Base-by-base conservation (phyloP, 2,797 vertebrate genomes). In the Semaprochilodus insignis region DNA sequence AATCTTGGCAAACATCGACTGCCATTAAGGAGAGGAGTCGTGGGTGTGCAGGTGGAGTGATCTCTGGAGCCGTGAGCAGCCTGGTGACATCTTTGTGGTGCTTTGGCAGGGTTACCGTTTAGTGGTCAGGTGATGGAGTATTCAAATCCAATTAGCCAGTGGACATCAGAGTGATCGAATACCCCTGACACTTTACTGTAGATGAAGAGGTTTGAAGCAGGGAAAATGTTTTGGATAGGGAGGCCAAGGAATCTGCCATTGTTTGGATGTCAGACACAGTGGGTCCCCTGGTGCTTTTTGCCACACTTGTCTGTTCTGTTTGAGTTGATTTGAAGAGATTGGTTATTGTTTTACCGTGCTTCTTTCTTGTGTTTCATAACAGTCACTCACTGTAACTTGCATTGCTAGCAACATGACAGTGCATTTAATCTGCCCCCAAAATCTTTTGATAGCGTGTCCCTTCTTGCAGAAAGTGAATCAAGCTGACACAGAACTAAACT, bases 1-100 rank as follows among this genome's bases (percentile, higher is more conserved):
- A 88, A 87, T 87, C 89, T 81, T 67, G 77, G 84, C 86, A 85
- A 89, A 89, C 88, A 85, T 86, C 62, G 87, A 83, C 77, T 86
- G 85, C 81, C 74, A 81, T 77, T 81, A 86, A 72, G 74, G 85
- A 85, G 63, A 79, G 59, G 66, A 72, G 70, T 67, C 60, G n/a
- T 36, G 34, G n/a, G 62, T 31, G 80, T 78, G 72, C 76, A 73
- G 55, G 25, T 69, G 44, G 51, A 60, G 80, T 57, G 59, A 51
- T 60, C 57, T 70, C 57, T 48, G 60, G 81, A 77, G 66, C 74
- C 73, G 79, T 71, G 75, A 79, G 82, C 79, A 48, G 76, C 55
- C 82, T 81, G 52, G 60, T 44, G 81, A 85, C 81, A 83, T 85
- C 81, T 86, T 77, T 82, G 78, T 78, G 83, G 54, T 27, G 55